Base-by-base conservation (phyloP, 2,888 invertebrate genomes). In the Folsomia candida region DNA sequence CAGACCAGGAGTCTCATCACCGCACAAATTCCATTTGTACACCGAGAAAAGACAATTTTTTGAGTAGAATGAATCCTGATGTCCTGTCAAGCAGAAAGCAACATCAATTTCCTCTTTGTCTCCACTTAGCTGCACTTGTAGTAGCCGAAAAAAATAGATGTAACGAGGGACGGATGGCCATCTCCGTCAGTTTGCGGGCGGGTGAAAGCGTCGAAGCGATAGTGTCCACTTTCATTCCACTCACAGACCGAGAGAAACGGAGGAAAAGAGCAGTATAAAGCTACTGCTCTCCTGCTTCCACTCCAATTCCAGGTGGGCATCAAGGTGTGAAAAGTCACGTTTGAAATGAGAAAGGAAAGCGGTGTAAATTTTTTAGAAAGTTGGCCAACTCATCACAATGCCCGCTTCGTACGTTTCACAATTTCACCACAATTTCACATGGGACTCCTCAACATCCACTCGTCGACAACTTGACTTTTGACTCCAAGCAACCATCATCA, bases 251-350 rank as follows among this genome's bases (percentile, higher is more conserved):
- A 47, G 47, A 47, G 47, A 47, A 14, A 14, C 14, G 47, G 47
- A 47, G 11, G 47, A 47, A 14, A 47, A 47, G 14, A 47, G 47
- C 11, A 11, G 47, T 11, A 47, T 47, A 47, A 47, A 47, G 14
- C 47, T 47, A n/a, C n/a, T n/a, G n/a, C n/a, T n/a, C n/a, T n/a
- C n/a, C n/a, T n/a, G n/a, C n/a, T n/a, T n/a, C 22, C 22, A 4
- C 54, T 54, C 22, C 22, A 37, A 37, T 22, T 54, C 54, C 54
- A 54, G 54, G 54, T 54, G n/a, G 6, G 54, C 4, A n/a, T 20
- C 22, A 37, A 61, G 61, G 61, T 61, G 61, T 28, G 61, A 61
- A 26, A 61, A 61, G 61, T 61, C 61, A 61, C 61, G 61, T 61
- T 61, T 29, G 27, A 61, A 61, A 61, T 61, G 61, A 61, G 61